phyloP scores from a whole-genome alignment of 2,888 invertebrate genomes.

The Liopterus haemorrhoidalis region DNA sequence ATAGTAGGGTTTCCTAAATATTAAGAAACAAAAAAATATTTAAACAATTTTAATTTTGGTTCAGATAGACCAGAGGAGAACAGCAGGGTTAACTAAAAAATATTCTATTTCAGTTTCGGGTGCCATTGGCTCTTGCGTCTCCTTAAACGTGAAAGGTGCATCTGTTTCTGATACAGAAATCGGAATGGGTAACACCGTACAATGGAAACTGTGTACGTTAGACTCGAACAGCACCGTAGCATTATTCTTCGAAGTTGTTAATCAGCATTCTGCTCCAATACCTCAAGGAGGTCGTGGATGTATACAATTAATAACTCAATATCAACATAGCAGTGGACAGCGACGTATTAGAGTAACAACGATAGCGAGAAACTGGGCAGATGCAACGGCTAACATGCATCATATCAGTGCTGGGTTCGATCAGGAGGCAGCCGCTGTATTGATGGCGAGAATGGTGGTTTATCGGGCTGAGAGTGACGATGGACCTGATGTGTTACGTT shows the following conservation, averaged over 20 bases:
- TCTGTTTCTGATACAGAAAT: slow-evolving; percentile 95
- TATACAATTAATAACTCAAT: slow-evolving; percentile 96
- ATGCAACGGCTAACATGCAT: slow-evolving; percentile 81
- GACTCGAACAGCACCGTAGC: slow-evolving; percentile 89
- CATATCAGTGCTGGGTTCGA: slow-evolving; percentile 94
- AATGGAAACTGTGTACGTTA: slow-evolving; percentile 97
- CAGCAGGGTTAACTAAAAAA: neutral
- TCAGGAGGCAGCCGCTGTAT: slow-evolving; percentile 95
- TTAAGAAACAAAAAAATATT: no score
- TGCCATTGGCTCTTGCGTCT: slow-evolving; percentile 94
- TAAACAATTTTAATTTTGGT: no score
- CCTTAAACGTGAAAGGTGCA: slow-evolving; percentile 84
- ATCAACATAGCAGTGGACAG: slow-evolving; percentile 93
- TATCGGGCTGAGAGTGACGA: slow-evolving; percentile 93
- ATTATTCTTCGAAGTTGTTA: slow-evolving; percentile 94
- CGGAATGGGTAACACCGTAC: slow-evolving; percentile 94
- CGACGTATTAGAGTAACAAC: slow-evolving; percentile 94
- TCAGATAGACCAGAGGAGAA: no score
- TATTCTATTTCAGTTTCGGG: slow-evolving; percentile 62
- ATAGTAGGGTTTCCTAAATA: no score
- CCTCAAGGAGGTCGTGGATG: slow-evolving; percentile 95
- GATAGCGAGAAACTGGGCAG: slow-evolving; percentile 97
- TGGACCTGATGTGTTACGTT: slow-evolving; percentile 94
- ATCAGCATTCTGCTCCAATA: slow-evolving; percentile 89
- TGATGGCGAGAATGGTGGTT: slow-evolving; percentile 95